Conservation (phyloP, 1,140 invertebrate species). For the Drosophila watanabei region DNA sequence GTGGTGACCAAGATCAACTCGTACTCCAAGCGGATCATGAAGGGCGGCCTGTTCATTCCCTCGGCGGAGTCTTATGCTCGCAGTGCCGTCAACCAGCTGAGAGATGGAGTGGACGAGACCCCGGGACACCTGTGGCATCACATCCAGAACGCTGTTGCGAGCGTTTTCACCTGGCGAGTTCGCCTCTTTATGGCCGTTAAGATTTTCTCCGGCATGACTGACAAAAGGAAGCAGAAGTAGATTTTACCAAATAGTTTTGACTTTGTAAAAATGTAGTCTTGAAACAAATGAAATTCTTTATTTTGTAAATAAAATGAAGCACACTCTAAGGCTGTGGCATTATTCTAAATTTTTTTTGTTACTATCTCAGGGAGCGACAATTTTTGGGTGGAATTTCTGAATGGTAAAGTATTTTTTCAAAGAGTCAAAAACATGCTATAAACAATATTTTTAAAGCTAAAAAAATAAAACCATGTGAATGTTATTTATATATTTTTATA, state of each 20-base stretch:
- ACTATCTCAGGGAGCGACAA: background rate
- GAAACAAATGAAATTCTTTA: background rate
- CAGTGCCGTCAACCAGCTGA: constrained; percentile 92
- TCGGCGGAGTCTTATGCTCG: constrained; percentile 91
- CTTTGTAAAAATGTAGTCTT: background rate
- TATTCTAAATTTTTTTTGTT: background rate
- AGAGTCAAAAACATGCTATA: background rate
- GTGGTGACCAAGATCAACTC: constrained; percentile 96
- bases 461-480: background rate
- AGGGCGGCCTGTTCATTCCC: constrained; percentile 91
- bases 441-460: background rate
- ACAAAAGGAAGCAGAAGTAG: background rate
- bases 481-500: too few species aligned
- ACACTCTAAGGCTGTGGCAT: too few species aligned
- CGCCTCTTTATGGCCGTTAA: constrained; percentile 14
- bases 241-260: background rate
- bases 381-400: background rate
- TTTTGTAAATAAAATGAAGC: background rate
- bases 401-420: background rate
- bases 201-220: constrained; percentile 19
- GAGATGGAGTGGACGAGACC: constrained; percentile 90
- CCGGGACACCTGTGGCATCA: constrained; percentile 96
- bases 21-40: constrained; percentile 91
- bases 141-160: constrained; percentile 84
- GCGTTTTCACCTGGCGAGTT: constrained; percentile 43